Conservation (phyloP, 2,888 invertebrate genomes). For the Patella depressa region DNA sequence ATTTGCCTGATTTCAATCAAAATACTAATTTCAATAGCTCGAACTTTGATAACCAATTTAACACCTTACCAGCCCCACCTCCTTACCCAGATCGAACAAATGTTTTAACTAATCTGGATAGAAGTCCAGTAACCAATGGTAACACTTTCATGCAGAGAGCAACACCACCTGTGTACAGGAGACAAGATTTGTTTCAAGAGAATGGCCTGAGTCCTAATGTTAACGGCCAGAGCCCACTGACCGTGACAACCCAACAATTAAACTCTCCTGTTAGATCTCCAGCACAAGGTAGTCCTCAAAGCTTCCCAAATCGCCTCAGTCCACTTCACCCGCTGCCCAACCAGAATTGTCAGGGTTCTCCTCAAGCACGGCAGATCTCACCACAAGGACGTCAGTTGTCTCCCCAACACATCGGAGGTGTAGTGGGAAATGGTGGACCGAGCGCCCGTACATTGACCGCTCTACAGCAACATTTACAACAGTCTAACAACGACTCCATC, state of each 20-base stretch:
- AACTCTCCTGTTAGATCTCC: slow-evolving; percentile 54
- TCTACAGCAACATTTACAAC: slow-evolving; percentile 52
- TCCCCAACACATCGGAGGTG: slow-evolving; percentile 42
- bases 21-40: slow-evolving; percentile 22
- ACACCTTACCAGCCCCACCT: slow-evolving; percentile 71
- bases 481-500: slow-evolving; percentile 55
- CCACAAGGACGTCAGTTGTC: slow-evolving; percentile 53
- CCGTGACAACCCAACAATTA: slow-evolving; percentile 45
- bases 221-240: slow-evolving; percentile 32
- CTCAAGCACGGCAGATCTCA: slow-evolving; percentile 33
- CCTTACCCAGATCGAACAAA: slow-evolving; percentile 67
- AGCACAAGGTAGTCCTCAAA: slow-evolving; percentile 47
- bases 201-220: slow-evolving; percentile 3
- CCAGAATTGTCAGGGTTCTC: slow-evolving; percentile 21
- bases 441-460: slow-evolving; percentile 28
- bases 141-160: slow-evolving; percentile 20
- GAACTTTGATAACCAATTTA: slow-evolving; percentile 31
- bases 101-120: background rate
- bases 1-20: slow-evolving; percentile 25
- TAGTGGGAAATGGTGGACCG: slow-evolving; percentile 22
- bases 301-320: slow-evolving; percentile 45
- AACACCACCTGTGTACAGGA: slow-evolving; percentile 25
- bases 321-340: slow-evolving; percentile 35
- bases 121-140: slow-evolving; percentile 15
- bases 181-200: slow-evolving; percentile 12